Conservation (phyloP, 2,797 vertebrate genomes). For the Premnoplex brunnescens region DNA sequence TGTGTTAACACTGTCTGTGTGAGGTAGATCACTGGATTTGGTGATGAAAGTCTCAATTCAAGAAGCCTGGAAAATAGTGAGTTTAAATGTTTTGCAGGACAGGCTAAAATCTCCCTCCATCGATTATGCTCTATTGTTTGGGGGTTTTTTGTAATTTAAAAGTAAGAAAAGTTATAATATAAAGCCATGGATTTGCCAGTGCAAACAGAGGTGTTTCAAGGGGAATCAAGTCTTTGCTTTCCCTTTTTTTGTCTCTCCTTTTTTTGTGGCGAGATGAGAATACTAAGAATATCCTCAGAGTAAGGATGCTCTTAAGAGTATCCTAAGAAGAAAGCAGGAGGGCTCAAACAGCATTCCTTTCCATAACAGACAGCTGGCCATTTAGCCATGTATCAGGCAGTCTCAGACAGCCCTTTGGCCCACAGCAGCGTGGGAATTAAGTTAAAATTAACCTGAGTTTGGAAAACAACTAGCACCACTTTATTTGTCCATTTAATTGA, state of each 20-base stretch:
- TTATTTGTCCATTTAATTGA: slow-evolving; percentile 78
- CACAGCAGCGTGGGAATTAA: slow-evolving; percentile 55
- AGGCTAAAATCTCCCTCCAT: neutral
- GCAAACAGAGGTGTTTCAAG: neutral
- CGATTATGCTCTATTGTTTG: neutral
- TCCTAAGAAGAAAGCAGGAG: neutral
- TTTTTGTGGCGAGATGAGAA: neutral
- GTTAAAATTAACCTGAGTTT: slow-evolving; percentile 75
- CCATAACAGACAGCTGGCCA: neutral
- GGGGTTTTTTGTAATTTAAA: neutral
- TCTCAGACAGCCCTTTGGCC: slow-evolving; percentile 54
- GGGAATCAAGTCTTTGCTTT: neutral
- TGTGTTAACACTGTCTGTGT: neutral
- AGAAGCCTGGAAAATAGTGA: neutral
- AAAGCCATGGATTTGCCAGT: neutral
- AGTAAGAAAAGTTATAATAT: neutral
- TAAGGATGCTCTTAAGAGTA: neutral
- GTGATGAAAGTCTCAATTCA: neutral
- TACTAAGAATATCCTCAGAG: neutral
- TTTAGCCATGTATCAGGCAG: slow-evolving; percentile 32
- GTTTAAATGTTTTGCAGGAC: neutral
- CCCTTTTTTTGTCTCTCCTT: neutral
- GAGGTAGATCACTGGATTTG: neutral
- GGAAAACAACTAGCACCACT: slow-evolving; percentile 69
- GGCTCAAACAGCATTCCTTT: neutral